These are phyloP conservation scores for Mormyrus hasselquistii DNA, from an alignment of 2,797 vertebrate species.

Conservation along the genomic window DNA sequence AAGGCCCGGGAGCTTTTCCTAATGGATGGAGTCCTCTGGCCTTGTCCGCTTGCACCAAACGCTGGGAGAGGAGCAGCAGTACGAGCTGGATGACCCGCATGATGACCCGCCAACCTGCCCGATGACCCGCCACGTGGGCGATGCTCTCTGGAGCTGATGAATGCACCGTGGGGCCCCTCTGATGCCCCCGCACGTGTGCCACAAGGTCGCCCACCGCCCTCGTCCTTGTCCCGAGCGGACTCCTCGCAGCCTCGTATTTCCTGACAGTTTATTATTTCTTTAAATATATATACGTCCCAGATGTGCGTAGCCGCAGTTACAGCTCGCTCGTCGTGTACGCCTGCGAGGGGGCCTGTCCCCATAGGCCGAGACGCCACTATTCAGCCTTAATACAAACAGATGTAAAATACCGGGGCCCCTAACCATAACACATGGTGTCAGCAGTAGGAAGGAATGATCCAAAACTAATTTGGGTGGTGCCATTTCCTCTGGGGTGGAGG, in stretches of 20 bases:
- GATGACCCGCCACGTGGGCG: background rate
- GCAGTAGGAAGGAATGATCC: background rate
- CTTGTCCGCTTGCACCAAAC: background rate
- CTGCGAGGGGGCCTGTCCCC: background rate
- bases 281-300: background rate
- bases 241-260: background rate
- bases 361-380: background rate
- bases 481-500: background rate
- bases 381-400: background rate
- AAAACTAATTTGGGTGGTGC: background rate
- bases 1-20: background rate
- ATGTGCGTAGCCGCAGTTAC: background rate
- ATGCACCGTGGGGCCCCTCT: constrained; percentile 14
- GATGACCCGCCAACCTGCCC: background rate
- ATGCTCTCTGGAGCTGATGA: constrained; percentile 22
- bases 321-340: background rate
- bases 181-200: background rate
- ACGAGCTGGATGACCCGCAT: background rate
- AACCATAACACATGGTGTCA: background rate
- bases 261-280: background rate
- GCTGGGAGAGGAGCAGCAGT: background rate
- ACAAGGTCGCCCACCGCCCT: constrained; percentile 29
- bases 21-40: background rate
- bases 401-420: background rate
- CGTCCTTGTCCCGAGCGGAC: background rate